Base-by-base conservation (phyloP, 2,797 vertebrate species). In the Malurus splendens region DNA sequence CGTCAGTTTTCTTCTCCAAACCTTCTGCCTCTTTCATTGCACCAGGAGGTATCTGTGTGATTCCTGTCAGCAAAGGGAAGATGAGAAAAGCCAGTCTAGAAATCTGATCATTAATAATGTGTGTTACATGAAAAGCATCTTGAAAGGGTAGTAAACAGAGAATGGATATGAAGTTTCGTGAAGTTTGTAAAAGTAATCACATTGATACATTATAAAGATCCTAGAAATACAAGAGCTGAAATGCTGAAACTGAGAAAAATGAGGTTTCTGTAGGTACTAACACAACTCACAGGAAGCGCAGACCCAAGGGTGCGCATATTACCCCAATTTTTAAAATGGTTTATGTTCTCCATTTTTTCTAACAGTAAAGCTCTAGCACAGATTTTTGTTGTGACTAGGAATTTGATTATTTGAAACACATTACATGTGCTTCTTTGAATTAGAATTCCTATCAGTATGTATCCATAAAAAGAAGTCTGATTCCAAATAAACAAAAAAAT, bases 141-240 rank as follows among this genome's bases (percentile, higher is more conserved):
- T 10, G 2, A 39, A 74, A 66, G 17, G 30, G 11, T n/a, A 42
- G 32, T 42, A 80, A 79, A 33, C 3, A 7, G n/a, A 61, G 28
- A 68, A 16, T 54, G 18, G 14, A 6, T 45, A 32, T 48, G 33
- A 76, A 76, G 23, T 41, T 52, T n/a, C 42, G 41, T 52, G 25
- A 39, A 14, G 44, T 39, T 47, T 62, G 52, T 39, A 8, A 32
- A 73, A 67, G 70, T 62, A 28, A 18, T 67, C 4, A 1, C 27
- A 6, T 61, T 0, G 1, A 7, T 55, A 18, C 9, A 3, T 65
- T 36, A 2, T 27, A 22, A n/a, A 50, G 25, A 23, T 68, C 17
- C 41, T 79, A 19, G 51, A 86, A 78, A 20, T n/a, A 5, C 5
- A 25, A 16, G n/a, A 76, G 47, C 25, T 61, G 70, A 74, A 71